Evolutionary conservation across 2,888 invertebrate species (phyloP), one percentile per base, ranked within the genome.

Genomic region (Oscheius onirici): DNA sequence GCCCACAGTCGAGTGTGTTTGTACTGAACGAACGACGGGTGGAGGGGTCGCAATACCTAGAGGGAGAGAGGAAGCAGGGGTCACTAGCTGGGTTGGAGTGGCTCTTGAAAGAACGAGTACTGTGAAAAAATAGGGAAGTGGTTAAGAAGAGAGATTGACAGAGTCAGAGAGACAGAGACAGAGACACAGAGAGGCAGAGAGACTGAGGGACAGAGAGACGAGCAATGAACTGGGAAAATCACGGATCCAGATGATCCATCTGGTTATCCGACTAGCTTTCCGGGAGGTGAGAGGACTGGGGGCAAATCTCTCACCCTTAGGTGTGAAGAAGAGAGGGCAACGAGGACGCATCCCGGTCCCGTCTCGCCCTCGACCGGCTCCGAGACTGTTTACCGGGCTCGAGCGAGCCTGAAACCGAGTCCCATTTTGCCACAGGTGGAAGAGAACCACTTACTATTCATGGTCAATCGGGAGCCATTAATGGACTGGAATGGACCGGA

Each of bases 1-100:
- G 63, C 63, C 20, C 58, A 58, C 63, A 15, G 49, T 63, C 63
- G 63, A 63, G 63, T 63, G 63, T 63, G n/a, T 58, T 24, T 63
- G 41, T 60, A 60, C 60, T 60, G 60, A 34, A 34, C 34, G 34
- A 34, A 34, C 34, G 34, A 34, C 34, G 34, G 34, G 34, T 34
- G 34, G n/a, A 34, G 34, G 34, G 34, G 34, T 34, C 34, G 34
- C 34, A 34, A 34, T 34, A 34, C 34, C 34, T 34, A 34, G 34
- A 34, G 34, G 34, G 8, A 8, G 34, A 8, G 8, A 8, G 34
- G 52, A 52, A 52, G 20, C 17, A 17, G 51, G 22, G 52, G 52
- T 20, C 52, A 52, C 17, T 52, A 22, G 52, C 22, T 8, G 8
- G 17, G 20, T 52, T 20, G 13, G 20, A 20, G n/a, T 52, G 22